Percentiles rank a stretch among this genome's conserved stretches.
phyloP scores from a whole-genome alignment of 2,888 invertebrate genomes.

The Fragum fragum region DNA sequence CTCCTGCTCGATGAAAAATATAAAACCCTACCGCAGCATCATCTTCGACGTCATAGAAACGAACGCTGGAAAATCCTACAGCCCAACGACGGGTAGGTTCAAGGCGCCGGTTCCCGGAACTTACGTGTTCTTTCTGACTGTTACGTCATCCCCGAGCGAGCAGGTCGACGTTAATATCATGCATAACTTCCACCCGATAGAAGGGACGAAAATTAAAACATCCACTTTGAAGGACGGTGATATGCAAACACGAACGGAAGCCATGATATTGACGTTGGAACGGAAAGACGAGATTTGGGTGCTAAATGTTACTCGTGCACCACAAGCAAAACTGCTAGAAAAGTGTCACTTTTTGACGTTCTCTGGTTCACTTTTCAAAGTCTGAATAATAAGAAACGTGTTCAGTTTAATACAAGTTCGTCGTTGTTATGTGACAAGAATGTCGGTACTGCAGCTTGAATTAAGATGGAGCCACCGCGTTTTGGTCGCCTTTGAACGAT shows the following conservation, averaged over 20 bases:
- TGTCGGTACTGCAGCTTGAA: too few species aligned
- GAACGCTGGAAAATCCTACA: constrained; percentile 28
- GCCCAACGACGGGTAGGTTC: constrained; percentile 34
- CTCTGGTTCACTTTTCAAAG: constrained; percentile 2
- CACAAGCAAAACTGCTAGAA: neutral
- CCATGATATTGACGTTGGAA: constrained; percentile 27
- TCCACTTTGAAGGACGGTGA: neutral
- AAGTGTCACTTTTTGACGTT: constrained; percentile 6
- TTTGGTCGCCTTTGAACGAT: too few species aligned
- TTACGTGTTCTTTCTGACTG: constrained; percentile 34
- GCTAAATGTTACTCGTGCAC: constrained; percentile 22
- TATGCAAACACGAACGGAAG: constrained; percentile 32
- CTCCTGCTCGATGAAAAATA: neutral
- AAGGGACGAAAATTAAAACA: constrained; percentile 22
- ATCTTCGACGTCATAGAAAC: constrained; percentile 38
- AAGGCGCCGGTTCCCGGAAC: constrained; percentile 22
- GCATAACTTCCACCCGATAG: constrained; percentile 36
- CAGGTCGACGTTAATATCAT: constrained; percentile 26
- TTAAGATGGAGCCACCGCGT: too few species aligned
- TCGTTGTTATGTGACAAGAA: too few species aligned
- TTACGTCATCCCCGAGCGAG: constrained; percentile 10
- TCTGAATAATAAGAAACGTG: too few species aligned
- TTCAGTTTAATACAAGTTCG: too few species aligned
- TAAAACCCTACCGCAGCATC: constrained; percentile 20
- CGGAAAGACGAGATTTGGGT: constrained; percentile 40